phyloP scores from a whole-genome alignment of 37 sponge, comb jelly and placozoan species.

The Ianthella basta region DNA sequence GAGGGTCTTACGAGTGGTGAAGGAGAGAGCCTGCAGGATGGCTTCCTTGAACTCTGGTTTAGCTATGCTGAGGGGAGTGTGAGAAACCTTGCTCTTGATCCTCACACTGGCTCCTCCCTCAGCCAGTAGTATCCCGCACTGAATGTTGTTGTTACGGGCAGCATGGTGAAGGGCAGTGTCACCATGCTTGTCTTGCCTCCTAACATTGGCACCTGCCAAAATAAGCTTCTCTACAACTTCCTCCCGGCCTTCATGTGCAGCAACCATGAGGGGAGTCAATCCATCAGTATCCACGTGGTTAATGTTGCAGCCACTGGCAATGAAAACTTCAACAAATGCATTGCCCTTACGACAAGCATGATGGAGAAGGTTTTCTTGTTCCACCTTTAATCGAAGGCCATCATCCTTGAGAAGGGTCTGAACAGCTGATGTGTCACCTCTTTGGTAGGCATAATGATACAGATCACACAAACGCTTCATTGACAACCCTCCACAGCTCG shows the following conservation, averaged over 20 bases:
- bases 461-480: background rate
- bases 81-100: background rate
- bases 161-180: constrained; percentile 31
- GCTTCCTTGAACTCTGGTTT: constrained; percentile 11
- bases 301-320: background rate
- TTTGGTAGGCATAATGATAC: background rate
- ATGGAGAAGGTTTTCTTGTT: background rate
- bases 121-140: background rate
- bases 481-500: background rate
- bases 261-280: background rate
- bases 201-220: background rate
- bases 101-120: background rate
- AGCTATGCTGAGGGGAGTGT: constrained; percentile 40
- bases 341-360: no score
- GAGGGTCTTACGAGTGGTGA: constrained; percentile 33
- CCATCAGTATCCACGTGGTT: background rate
- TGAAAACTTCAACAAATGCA: background rate
- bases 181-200: background rate
- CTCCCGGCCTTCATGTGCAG: background rate
- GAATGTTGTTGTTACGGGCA: background rate
- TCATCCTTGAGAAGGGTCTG: background rate
- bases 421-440: background rate
- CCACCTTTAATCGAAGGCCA: background rate
- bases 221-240: background rate
- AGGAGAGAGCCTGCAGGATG: background rate